Percentiles rank a stretch among this genome's conserved stretches.
phyloP scores from a whole-genome alignment of 2,888 invertebrate genomes.

The Dicycla oo region DNA sequence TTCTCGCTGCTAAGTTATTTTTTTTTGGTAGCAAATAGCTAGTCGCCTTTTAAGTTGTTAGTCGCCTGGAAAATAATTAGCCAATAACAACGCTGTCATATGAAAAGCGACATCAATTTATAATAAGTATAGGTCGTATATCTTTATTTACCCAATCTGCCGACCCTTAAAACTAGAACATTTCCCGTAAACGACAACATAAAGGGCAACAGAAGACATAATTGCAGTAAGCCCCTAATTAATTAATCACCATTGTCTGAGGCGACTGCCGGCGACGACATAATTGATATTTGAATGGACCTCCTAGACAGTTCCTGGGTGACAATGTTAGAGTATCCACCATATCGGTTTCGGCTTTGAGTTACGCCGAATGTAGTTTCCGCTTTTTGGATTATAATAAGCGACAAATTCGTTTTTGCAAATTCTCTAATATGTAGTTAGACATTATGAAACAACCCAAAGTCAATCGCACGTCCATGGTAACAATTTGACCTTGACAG shows the following conservation, averaged over 20 bases:
- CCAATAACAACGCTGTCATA: not conserved
- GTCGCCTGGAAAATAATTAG: too few relatives aligned
- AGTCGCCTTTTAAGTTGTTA: too few relatives aligned
- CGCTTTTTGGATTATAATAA: not conserved
- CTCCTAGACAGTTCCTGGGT: constrained; percentile 74
- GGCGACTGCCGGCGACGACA: constrained; percentile 78
- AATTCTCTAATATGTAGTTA: not conserved
- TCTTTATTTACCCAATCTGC: constrained; percentile 14
- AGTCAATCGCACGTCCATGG: not conserved
- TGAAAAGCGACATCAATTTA: not conserved
- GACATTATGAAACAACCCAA: too few relatives aligned
- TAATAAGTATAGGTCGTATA: not conserved
- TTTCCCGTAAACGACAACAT: constrained; percentile 58
- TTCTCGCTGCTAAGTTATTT: too few relatives aligned
- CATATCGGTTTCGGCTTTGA: constrained; percentile 32
- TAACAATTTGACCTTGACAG: not conserved
- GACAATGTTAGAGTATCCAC: constrained; percentile 55
- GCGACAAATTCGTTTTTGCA: not conserved
- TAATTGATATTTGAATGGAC: constrained; percentile 89
- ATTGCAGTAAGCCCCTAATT: constrained; percentile 87
- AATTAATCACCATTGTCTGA: constrained; percentile 87
- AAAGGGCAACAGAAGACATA: constrained; percentile 79
- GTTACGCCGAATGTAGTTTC: constrained; percentile 21
- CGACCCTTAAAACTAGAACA: constrained; percentile 39
- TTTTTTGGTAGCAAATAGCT: too few relatives aligned